Evolutionary conservation across 1,140 invertebrate species (phyloP).

Genomic region (Drosophila yakuba): DNA sequence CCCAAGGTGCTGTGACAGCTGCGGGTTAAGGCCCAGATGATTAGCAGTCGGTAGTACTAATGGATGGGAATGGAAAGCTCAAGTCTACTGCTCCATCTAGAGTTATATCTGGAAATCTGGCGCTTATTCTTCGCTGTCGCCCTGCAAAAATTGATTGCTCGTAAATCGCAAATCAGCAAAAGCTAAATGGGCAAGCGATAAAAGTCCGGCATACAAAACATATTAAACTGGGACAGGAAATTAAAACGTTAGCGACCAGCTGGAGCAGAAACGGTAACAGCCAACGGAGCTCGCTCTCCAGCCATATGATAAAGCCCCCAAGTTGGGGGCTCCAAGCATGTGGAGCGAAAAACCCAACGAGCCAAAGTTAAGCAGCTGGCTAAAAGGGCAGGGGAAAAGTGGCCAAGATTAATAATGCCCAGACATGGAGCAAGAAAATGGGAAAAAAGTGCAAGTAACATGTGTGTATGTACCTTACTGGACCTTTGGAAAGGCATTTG

Average conservation of each 20-base stretch:
- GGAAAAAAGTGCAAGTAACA: conserved; percentile 64
- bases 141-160: conserved; percentile 26
- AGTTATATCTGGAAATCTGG: conserved; percentile 7
- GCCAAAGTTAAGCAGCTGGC: conserved; percentile 36
- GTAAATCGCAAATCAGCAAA: conserved; percentile 39
- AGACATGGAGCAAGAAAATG: conserved; percentile 34
- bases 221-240: conserved; percentile 65
- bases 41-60: conserved; percentile 18
- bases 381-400: conserved; percentile 30
- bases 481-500: neutral
- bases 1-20: conserved; percentile 45
- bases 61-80: conserved; percentile 8
- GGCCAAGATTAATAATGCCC: conserved; percentile 58
- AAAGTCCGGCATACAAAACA: conserved; percentile 28
- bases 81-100: neutral
- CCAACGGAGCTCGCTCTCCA: conserved; percentile 16
- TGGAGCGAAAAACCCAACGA: conserved; percentile 51
- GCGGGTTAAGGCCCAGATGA: conserved; percentile 41
- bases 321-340: conserved; percentile 28
- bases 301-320: conserved; percentile 46
- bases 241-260: conserved; percentile 58
- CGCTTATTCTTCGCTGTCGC: neutral
- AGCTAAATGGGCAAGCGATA: conserved; percentile 31
- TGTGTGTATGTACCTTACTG: conserved; percentile 13
- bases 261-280: conserved; percentile 51